These are phyloP conservation scores for Danaus melanippus DNA, from an alignment of 1,140 invertebrate genomes.

Conservation along the genomic window DNA sequence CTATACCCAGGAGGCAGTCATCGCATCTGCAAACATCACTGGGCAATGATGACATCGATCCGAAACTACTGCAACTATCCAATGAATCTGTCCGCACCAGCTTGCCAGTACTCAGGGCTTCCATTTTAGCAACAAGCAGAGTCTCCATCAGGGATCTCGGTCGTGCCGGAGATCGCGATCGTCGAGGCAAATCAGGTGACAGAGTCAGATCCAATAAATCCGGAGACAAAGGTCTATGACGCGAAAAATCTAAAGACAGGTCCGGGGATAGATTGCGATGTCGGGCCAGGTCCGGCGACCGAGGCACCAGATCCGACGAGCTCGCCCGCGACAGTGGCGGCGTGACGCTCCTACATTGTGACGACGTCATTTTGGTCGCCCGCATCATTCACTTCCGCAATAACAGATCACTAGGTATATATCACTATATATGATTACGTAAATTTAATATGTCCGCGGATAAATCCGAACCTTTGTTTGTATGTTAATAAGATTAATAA, in stretches of 20 bases:
- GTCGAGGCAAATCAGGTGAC: conserved; percentile 53
- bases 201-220: conserved; percentile 34
- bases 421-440: conserved; percentile 7
- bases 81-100: conserved; percentile 82
- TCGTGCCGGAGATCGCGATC: conserved; percentile 65
- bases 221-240: conserved; percentile 31
- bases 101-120: conserved; percentile 69
- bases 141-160: conserved; percentile 84
- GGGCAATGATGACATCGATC: conserved; percentile 76
- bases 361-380: conserved; percentile 63
- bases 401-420: conserved; percentile 15
- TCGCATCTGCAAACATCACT: conserved; percentile 86
- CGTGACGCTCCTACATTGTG: conserved; percentile 61
- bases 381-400: conserved; percentile 42
- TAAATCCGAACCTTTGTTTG: no score
- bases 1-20: conserved; percentile 86
- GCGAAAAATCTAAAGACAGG: conserved; percentile 28
- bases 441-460: no score
- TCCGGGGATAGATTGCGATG: conserved; percentile 25
- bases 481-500: no score
- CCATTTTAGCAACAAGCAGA: conserved; percentile 83
- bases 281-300: conserved; percentile 34
- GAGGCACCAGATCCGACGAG: conserved; percentile 38
- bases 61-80: conserved; percentile 83
- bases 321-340: conserved; percentile 56